Evolutionary conservation across 2,797 vertebrate genomes (phyloP).

Genomic region (Poecile montanus): DNA sequence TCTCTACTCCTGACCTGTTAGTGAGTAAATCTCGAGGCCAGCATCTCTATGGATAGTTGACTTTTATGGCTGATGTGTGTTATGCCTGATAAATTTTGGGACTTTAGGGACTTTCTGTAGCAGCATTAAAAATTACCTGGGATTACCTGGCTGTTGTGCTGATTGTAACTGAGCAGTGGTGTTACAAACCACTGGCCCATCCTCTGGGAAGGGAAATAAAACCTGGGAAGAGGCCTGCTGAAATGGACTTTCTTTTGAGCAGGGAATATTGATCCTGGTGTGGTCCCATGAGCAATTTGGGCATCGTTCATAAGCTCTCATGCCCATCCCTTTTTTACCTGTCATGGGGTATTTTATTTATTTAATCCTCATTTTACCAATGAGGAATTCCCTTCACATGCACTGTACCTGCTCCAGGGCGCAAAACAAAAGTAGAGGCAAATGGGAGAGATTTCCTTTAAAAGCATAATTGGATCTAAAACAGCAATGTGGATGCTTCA

Average conservation of each 20-base stretch:
- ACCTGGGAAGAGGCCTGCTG: not conserved
- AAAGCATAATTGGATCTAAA: not conserved
- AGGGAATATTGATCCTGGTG: not conserved
- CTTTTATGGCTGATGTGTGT: not conserved
- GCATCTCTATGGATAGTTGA: not conserved
- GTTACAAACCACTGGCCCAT: not conserved
- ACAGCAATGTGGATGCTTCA: not conserved
- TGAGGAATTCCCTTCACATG: rapidly evolving
- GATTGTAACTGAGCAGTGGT: not conserved
- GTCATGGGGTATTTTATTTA: not conserved
- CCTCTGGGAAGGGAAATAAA: not conserved
- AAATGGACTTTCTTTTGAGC: not conserved
- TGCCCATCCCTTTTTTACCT: not conserved
- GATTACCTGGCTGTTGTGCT: not conserved
- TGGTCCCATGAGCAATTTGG: not conserved
- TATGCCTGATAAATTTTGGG: not conserved
- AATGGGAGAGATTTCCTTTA: not conserved
- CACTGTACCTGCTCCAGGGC: rapidly evolving
- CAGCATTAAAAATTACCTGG: not conserved
- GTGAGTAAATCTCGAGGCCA: not conserved
- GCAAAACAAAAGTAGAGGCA: not conserved
- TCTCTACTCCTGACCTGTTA: not conserved
- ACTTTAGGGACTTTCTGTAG: not conserved
- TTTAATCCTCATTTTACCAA: not conserved
- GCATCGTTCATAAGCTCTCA: rapidly evolving